Conservation (phyloP, 2,113 vertebrate species). For the Brachirus orientalis region DNA sequence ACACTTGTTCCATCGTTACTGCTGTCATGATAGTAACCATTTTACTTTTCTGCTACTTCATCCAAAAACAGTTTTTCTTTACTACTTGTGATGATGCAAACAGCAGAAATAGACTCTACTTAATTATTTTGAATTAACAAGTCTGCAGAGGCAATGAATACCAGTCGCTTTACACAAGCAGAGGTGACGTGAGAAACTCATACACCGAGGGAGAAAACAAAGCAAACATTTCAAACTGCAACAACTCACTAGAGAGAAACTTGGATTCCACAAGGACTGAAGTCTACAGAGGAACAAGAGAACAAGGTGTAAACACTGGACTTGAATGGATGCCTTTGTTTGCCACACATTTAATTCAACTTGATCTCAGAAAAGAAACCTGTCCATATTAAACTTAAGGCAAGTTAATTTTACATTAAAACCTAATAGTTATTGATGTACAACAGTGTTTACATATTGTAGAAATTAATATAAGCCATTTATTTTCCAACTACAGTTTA, state of each 20-base stretch:
- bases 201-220: slow-evolving; percentile 27
- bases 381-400: neutral
- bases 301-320: slow-evolving; percentile 36
- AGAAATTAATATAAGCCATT: neutral
- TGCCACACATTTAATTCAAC: too few relatives aligned
- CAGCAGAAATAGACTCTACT: neutral
- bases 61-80: neutral
- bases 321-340: neutral
- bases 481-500: neutral
- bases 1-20: neutral
- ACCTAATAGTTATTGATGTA: neutral
- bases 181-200: too few relatives aligned
- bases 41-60: too few relatives aligned
- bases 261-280: slow-evolving; percentile 36
- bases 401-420: too few relatives aligned
- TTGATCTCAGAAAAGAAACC: neutral
- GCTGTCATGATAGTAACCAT: neutral
- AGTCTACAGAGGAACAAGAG: slow-evolving; percentile 23
- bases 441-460: neutral
- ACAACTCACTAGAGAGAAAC: slow-evolving; percentile 28
- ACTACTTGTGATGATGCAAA: neutral
- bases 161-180: too few relatives aligned
- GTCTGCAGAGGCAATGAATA: neutral
- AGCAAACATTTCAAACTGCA: slow-evolving; percentile 24
- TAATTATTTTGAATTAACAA: slow-evolving; percentile 8